Base-by-base conservation (phyloP, 2,888 invertebrate genomes). In the Diadegma fenestrale region DNA sequence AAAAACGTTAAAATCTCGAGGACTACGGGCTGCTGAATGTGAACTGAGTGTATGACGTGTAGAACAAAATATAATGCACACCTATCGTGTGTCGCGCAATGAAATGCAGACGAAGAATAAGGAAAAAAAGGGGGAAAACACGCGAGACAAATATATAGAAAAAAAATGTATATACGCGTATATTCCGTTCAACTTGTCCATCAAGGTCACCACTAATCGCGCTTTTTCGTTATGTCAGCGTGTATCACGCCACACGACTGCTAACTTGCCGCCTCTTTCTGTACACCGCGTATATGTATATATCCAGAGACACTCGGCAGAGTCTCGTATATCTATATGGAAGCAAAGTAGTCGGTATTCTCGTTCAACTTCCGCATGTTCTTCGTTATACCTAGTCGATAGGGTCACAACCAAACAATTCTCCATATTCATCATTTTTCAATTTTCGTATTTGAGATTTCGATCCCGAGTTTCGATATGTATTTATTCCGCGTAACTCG, bases 171-270 rank as follows among this genome's bases (percentile, higher is more conserved):
- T 14, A 2, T 26, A 58, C 8, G 26, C 5, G 26, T 33, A 33
- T 48, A 19, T 51, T 30, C 48, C 48, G 64, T 73, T 66, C 41
- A 54, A 37, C 45, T 68, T 48, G 22, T 33, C 30, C 58, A n/a
- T 71, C 76, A 76, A 76, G 81, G 81, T 82, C 69, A 76, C 22
- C 61, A 26, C 51, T 77, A 76, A 75, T 73, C 73, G 45, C 66
- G 26, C 33, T 71, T 76, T 76, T 69, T 63, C 63, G 76, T 76
- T 75, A 80, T 66, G 81, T 82, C 76, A 76, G 75, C 66, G 63
- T 58, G 37, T 76, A 76, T 82, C 81, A 82, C 81, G 81, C 81
- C 81, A 81, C 48, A 48, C 75, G 37, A 82, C 64, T 26, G 45
- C n/a, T 3, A 12, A 66, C 64, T 12, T 37, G 17, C 8, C 37